These are phyloP conservation scores for Liasis olivaceus DNA, from an alignment of 2,797 vertebrate species.

Conservation along the genomic window DNA sequence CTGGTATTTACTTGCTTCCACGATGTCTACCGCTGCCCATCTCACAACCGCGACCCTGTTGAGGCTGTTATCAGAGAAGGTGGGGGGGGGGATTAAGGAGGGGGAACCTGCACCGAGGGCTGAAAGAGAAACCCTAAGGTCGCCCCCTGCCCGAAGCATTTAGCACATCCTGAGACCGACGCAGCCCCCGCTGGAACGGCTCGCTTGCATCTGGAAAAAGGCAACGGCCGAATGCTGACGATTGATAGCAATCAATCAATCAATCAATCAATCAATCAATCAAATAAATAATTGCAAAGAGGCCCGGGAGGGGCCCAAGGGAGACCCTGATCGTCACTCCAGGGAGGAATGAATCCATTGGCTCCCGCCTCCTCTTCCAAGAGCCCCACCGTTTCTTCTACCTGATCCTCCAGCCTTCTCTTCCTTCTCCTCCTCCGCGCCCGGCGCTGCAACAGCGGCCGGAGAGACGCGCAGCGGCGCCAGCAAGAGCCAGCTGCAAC, in stretches of 20 bases:
- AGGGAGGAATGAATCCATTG: too few species aligned
- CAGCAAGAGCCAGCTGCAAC: neutral
- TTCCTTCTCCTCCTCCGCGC: neutral
- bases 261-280: too few species aligned
- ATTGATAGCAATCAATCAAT: too few species aligned
- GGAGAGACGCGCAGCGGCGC: neutral
- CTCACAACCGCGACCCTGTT: neutral
- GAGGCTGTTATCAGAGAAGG: neutral
- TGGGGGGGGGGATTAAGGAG: neutral
- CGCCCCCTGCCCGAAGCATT: neutral
- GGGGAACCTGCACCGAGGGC: neutral
- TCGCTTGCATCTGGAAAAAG: too few species aligned
- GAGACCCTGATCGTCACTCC: neutral
- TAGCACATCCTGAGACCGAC: neutral
- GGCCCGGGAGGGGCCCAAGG: neutral
- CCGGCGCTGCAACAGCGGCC: neutral
- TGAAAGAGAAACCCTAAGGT: neutral
- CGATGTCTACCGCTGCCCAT: neutral
- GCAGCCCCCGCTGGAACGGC: neutral
- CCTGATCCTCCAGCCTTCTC: neutral
- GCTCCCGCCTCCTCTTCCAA: neutral
- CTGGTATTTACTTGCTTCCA: neutral
- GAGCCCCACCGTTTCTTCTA: neutral
- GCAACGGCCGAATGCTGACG: neutral
- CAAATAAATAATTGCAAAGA: neutral